Evolutionary conservation across 2,888 invertebrate species (phyloP).

Genomic region (Acanthoscelides obtectus): DNA sequence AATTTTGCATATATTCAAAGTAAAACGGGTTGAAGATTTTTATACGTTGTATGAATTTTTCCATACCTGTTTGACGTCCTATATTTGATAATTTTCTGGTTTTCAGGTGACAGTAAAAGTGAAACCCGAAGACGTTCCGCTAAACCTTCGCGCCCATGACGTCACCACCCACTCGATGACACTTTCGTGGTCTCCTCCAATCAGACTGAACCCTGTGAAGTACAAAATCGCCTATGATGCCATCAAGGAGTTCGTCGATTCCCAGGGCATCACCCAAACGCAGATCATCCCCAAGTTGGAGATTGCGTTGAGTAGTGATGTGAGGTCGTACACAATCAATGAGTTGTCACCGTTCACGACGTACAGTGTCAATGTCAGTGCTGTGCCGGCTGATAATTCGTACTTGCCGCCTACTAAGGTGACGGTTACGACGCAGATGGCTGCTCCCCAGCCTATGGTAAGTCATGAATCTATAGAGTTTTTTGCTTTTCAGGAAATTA

Average conservation of each 20-base stretch:
- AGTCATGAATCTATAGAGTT: no score
- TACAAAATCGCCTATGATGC: constrained; percentile 91
- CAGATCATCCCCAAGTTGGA: constrained; percentile 72
- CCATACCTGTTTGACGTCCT: no score
- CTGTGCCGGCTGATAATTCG: constrained; percentile 73
- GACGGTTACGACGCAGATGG: constrained; percentile 93
- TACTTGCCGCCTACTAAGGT: constrained; percentile 90
- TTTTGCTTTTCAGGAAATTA: no score
- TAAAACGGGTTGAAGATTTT: no score
- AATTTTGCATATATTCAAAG: no score
- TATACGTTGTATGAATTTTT: no score
- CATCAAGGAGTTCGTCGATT: constrained; percentile 90
- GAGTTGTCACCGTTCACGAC: constrained; percentile 91
- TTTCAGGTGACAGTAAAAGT: constrained; percentile 69
- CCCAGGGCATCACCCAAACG: constrained; percentile 86
- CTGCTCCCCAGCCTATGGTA: constrained; percentile 90
- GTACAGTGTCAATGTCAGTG: constrained; percentile 90
- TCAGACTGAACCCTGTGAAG: constrained; percentile 80
- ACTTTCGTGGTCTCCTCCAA: constrained; percentile 85
- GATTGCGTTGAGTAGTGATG: constrained; percentile 67
- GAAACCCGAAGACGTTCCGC: constrained; percentile 88
- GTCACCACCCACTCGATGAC: constrained; percentile 93
- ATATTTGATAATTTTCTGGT: no score
- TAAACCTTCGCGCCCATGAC: constrained; percentile 81
- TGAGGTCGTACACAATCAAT: constrained; percentile 72